Base-by-base conservation (phyloP, 2,888 invertebrate genomes). In the Dastarcus helophoroides region DNA sequence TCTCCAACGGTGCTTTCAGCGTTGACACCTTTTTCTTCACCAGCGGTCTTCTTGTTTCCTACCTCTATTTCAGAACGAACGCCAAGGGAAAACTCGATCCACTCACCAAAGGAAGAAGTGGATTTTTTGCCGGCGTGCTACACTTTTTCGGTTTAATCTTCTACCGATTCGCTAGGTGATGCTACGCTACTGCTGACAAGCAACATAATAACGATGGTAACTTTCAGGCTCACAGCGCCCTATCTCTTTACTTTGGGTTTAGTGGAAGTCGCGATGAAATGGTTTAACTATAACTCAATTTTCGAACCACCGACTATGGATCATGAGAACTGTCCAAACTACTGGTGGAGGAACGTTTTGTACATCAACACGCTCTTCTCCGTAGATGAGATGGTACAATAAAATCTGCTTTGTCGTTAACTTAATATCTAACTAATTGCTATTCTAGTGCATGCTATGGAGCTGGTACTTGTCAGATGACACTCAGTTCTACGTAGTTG, bases 401-500 rank as follows among this genome's bases (percentile, higher is more conserved):
- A n/a, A 15, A 17, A 7, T 17, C 6, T 17, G 6, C 19, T 17
- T 46, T 28, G 9, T 14, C 9, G n/a, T 15, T 11, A 16, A 4
- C 10, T 17, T 13, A 26, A 8, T 14, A 17, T 14, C n/a, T 29
- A 7, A 14, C 16, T 28, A 13, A 22, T 29, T 39, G 26, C 36
- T 35, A 37, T 64, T 64, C 24, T 64, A 86, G 85, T 88, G 86
- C 55, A 86, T 88, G 86, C 56, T 86, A 17, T 88, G 86, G 86
- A 86, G 85, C 65, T 88, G 86, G 86, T 86, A 88, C 52, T 63
- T 88, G 26, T 81, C 86, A 1, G 84, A 86, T 47, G 86, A 88
- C 53, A 84, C 85, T 0, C 86, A 86, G 52, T 86, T 88, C 61
- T 88, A 86, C 54, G 74, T 83, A 1, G 70, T 88, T 38, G 84